Conservation (phyloP, 2,797 vertebrate genomes). For the Leptatherina wallacei region DNA sequence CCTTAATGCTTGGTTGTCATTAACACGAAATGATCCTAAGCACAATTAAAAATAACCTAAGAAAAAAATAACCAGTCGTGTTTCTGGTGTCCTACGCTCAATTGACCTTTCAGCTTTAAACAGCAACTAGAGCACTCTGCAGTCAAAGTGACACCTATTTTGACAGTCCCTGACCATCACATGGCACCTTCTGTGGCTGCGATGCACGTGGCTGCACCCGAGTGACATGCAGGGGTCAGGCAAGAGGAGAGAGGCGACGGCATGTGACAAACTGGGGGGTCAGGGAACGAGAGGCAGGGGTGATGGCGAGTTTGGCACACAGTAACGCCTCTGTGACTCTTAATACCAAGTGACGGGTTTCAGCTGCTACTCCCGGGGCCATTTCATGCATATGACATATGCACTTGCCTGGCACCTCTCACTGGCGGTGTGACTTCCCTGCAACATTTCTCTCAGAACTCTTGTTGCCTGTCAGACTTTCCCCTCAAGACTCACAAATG, state of each 20-base stretch:
- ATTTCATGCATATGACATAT: slow-evolving; percentile 78
- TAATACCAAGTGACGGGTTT: slow-evolving; percentile 68
- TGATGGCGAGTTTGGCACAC: slow-evolving; percentile 39
- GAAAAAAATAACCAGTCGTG: slow-evolving; percentile 20
- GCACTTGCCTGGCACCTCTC: slow-evolving; percentile 70
- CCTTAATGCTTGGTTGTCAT: not conserved
- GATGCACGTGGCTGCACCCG: slow-evolving; percentile 57
- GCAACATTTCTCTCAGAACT: slow-evolving; percentile 65
- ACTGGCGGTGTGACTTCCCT: slow-evolving; percentile 66
- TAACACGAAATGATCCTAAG: not conserved
- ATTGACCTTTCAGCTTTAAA: slow-evolving; percentile 61
- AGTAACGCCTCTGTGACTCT: slow-evolving; percentile 64
- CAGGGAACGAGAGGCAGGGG: slow-evolving; percentile 44
- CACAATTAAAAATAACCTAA: not conserved
- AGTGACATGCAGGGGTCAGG: slow-evolving; percentile 66
- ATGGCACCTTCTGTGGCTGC: slow-evolving; percentile 58
- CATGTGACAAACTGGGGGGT: slow-evolving; percentile 64
- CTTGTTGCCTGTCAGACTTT: slow-evolving; percentile 67
- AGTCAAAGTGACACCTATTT: slow-evolving; percentile 66
- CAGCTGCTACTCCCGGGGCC: slow-evolving; percentile 77
- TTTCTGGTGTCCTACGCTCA: slow-evolving; percentile 44
- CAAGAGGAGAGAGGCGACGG: slow-evolving; percentile 62
- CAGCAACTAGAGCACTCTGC: slow-evolving; percentile 40
- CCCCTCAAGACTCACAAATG: slow-evolving; percentile 62
- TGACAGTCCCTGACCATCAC: slow-evolving; percentile 70